Conservation (phyloP, 2,888 invertebrate species). For the Ochropacha duplaris region DNA sequence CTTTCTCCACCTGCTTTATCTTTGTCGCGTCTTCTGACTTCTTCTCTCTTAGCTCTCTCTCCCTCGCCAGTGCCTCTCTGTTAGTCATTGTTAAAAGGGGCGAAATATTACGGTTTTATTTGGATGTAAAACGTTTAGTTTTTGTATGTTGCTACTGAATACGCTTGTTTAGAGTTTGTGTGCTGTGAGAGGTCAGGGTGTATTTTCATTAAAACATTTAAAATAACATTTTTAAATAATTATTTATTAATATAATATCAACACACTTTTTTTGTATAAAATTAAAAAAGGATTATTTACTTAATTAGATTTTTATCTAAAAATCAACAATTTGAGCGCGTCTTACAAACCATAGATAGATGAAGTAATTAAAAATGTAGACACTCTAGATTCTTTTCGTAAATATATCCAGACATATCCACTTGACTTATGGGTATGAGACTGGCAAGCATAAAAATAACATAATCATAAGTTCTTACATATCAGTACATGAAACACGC, state of each 20-base stretch:
- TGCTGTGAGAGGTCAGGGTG: no score
- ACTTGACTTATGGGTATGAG: not conserved
- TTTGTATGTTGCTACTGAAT: not conserved
- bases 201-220: no score
- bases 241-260: no score
- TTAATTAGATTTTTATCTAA: not conserved
- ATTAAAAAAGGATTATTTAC: constrained; percentile 4
- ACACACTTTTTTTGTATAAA: constrained; percentile 6
- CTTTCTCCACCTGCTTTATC: constrained; percentile 71
- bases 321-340: constrained; percentile 5
- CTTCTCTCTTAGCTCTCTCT: constrained; percentile 66
- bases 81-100: constrained; percentile 43
- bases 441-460: not conserved
- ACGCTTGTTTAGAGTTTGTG: not conserved
- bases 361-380: not conserved
- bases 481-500: not conserved
- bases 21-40: constrained; percentile 66
- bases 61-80: constrained; percentile 78
- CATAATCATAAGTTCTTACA: not conserved
- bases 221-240: no score
- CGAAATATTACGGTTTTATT: constrained; percentile 15
- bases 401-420: no score
- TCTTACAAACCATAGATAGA: no score
- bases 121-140: constrained; percentile 5
- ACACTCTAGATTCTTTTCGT: not conserved